Conservation (phyloP, 2,113 vertebrate genomes). For the Gulo gulo region DNA sequence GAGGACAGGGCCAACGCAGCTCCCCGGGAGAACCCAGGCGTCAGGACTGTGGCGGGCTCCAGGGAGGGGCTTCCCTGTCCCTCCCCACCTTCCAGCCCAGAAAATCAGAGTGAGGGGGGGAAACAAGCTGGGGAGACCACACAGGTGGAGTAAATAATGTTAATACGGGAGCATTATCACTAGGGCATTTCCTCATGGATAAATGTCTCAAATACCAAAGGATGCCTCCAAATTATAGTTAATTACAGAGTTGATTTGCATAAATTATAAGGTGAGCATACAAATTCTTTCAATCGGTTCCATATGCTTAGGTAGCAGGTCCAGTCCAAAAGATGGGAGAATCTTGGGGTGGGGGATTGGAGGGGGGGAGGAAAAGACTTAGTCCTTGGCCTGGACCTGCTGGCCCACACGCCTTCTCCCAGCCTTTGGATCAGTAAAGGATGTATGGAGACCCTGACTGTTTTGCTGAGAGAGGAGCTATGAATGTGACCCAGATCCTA, state of each 20-base stretch:
- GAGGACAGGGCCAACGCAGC: not conserved
- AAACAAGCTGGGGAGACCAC: slow-evolving; percentile 74
- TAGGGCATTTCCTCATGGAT: slow-evolving; percentile 85
- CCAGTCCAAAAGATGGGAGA: slow-evolving; percentile 70
- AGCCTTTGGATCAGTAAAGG: not conserved
- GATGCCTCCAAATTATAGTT: slow-evolving; percentile 88
- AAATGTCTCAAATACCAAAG: slow-evolving; percentile 86
- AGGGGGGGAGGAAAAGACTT: not conserved
- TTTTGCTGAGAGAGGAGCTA: not conserved
- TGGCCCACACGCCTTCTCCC: not conserved
- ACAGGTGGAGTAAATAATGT: slow-evolving; percentile 86
- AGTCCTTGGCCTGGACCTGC: not conserved
- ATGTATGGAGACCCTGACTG: not conserved
- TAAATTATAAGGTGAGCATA: slow-evolving; percentile 86
- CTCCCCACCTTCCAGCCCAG: slow-evolving; percentile 61
- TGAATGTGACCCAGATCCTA: not conserved
- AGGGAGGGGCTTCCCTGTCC: slow-evolving; percentile 73
- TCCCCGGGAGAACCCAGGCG: slow-evolving; percentile 34
- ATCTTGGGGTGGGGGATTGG: slow-evolving; percentile 19
- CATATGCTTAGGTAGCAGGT: slow-evolving; percentile 83
- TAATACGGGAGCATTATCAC: slow-evolving; percentile 82
- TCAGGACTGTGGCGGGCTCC: slow-evolving; percentile 63
- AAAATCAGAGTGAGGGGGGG: slow-evolving; percentile 46
- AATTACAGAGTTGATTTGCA: slow-evolving; percentile 90
- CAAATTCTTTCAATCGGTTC: slow-evolving; percentile 86